These are phyloP conservation scores for Aurelia sp. DNA, from an alignment of 30 jellyfish, hydroid and myxozoan genomes.

Conservation along the genomic window DNA sequence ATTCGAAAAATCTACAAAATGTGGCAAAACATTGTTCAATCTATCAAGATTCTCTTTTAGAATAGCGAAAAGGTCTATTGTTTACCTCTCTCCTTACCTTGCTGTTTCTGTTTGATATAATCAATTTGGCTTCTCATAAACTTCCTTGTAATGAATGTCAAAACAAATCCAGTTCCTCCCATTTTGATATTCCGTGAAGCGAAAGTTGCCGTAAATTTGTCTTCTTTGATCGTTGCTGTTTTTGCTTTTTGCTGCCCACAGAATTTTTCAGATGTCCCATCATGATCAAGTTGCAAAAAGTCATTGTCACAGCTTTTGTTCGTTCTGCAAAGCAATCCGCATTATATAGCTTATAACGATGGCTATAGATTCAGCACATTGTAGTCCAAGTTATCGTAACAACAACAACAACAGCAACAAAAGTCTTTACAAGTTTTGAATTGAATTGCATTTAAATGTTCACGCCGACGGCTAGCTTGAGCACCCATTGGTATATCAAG, in stretches of 20 bases:
- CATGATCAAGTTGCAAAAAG: constrained; percentile 74
- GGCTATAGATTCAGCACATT: too few relatives aligned
- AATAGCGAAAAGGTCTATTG: too few relatives aligned
- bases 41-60: too few relatives aligned
- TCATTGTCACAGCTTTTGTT: constrained; percentile 74
- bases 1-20: too few relatives aligned
- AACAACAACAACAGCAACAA: too few relatives aligned
- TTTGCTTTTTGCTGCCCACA: constrained; percentile 70
- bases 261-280: constrained; percentile 66
- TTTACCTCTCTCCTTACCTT: constrained; percentile 17
- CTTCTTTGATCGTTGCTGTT: constrained; percentile 48
- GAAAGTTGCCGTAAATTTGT: constrained; percentile 60
- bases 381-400: too few relatives aligned
- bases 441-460: too few relatives aligned
- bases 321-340: constrained; percentile 19
- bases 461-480: too few relatives aligned
- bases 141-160: constrained; percentile 72
- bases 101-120: constrained; percentile 9
- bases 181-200: constrained; percentile 68
- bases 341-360: too few relatives aligned
- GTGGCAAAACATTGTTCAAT: too few relatives aligned
- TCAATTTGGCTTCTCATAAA: constrained; percentile 34
- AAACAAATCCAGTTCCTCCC: constrained; percentile 78
- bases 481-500: too few relatives aligned
- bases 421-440: too few relatives aligned